Base-by-base conservation (phyloP, 1,140 invertebrate species). In the Trissolcus basalis region DNA sequence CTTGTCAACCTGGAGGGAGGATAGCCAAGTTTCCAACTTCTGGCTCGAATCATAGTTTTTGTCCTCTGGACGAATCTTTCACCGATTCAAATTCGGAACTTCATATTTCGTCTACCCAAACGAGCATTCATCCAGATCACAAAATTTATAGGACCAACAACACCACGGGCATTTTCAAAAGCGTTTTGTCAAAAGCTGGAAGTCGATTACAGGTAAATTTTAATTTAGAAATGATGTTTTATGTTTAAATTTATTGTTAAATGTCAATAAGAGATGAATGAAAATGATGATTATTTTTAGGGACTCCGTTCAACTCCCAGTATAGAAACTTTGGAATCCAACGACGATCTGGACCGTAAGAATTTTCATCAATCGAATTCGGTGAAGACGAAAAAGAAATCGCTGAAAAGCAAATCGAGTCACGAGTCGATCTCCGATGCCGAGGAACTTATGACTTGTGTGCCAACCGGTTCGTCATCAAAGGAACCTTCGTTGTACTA, bases 61-160 rank as follows among this genome's bases (percentile, higher is more conserved):
- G 80, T 36, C 82, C 88, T 0, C 59, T 89, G 0, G 82, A 87
- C 35, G 91, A 92, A 35, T 90, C 91, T 19, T 82, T 90, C 2
- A 89, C 87, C 0, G 91, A 91, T 73, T 77, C 86, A 39, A 82
- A 90, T 78, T 80, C 89, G 36, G 65, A 87, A 70, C 32, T 87
- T 73, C 47, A 89, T 84, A 70, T 85, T 84, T 39, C 87, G 87
- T 14, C 80, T 0, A 75, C 72, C 0, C 76, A 55, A 9, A 77
- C 85, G 0, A 91, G 91, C 74, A 90, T 93, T 58, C 93, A 94
- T 82, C 93, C 93, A 0, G 93, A 94, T 80, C 92, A 94, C 78
- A 94, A 93, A 85, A 94, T 95, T 70, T 94, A 95, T 76, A 14
- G 75, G 32, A 35, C 61, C 1, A 74, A 61, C 41, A 68, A 59